Evolutionary conservation across 1,140 invertebrate genomes (phyloP), one percentile per base, ranked within the genome.

Genomic region (Trichonephila clavata): DNA sequence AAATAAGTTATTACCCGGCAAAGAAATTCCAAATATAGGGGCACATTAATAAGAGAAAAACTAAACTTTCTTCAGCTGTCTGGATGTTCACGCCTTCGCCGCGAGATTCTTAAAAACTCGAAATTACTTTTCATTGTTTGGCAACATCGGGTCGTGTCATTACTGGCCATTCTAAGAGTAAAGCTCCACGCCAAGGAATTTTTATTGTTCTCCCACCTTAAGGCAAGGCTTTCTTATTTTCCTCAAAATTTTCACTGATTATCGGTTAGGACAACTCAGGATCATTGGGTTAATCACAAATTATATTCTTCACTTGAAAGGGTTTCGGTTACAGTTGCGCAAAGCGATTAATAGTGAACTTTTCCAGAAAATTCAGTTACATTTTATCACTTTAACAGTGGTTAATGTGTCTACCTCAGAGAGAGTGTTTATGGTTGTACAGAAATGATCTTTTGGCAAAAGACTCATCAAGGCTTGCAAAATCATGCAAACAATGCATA

Each of bases 221-320:
- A 60, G 61, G 61, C 20, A 77, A 57, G 63, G 20, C 20, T 89
- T 65, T 32, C 27, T 90, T 18, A 21, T 60, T 71, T 90, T 24
- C 16, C 5, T 13, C 16, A 60, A n/a, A 90, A 81, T 2, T 80
- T 71, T 60, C 43, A 14, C 27, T 90, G 89, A 90, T 90, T 90
- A 71, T 63, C 24, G 71, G 89, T 60, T 90, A 60, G 57, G 59
- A 63, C 27, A 61, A 60, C 21, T 1, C 5, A 24, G 43, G 65
- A 59, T 89, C 63, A 50, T 68, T n/a, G 63, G 87, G 63, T 89
- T 89, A 89, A 89, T 89, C 39, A 43, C 63, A 87, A 87, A 89
- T 89, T 61, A 89, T 65, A 86, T 86, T 61, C 87, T 89, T 89
- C 20, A 43, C 0, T 43, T 27, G 50, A 24, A 60, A 84, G 24